Base-by-base conservation (phyloP, 2,113 vertebrate species). In the Desmodus rotundus region DNA sequence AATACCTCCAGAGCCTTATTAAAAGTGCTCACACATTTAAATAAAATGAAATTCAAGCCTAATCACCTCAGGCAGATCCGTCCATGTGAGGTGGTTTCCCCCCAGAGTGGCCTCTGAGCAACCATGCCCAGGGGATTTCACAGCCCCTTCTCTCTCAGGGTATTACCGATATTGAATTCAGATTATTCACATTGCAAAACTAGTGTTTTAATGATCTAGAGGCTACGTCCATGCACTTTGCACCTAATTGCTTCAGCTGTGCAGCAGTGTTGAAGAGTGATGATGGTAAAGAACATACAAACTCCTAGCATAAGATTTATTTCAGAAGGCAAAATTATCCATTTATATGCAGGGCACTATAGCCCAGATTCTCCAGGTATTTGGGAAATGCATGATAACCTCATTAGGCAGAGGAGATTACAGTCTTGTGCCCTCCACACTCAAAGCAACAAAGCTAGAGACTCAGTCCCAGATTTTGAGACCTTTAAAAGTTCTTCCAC, bases 1-100 rank as follows among this genome's bases (percentile, higher is more conserved):
- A 63, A 97, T 96, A 97, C 94, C 95, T 96, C 84, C 36, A 92
- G 96, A 97, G 94, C 80, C 91, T 97, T 97, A 96, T 98, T 97
- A 97, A 96, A 97, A 97, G 45, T 96, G 58, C 88, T 97, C 96
- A 89, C 70, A 97, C 83, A 95, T 96, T 96, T 97, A 97, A 96
- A 96, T 96, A 95, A 97, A 97, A 97, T 95, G 96, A 97, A 97
- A 94, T 89, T 93, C 81, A 52, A 83, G 43, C 63, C 78, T 96
- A 92, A 91, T 95, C 92, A 95, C 94, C 82, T 87, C 70, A 83
- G 88, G 91, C 92, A 91, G 74, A 76, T 89, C 68, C 15, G 63
- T 81, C 38, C 68, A 15, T 9, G 47, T 58, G 90, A 95, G 76
- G 36, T 93, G 56, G 45, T 54, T 97, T 77, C 72, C 33, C 78